Evolutionary conservation across 2,797 vertebrate genomes (phyloP).

Genomic region (Thunnus albacares): DNA sequence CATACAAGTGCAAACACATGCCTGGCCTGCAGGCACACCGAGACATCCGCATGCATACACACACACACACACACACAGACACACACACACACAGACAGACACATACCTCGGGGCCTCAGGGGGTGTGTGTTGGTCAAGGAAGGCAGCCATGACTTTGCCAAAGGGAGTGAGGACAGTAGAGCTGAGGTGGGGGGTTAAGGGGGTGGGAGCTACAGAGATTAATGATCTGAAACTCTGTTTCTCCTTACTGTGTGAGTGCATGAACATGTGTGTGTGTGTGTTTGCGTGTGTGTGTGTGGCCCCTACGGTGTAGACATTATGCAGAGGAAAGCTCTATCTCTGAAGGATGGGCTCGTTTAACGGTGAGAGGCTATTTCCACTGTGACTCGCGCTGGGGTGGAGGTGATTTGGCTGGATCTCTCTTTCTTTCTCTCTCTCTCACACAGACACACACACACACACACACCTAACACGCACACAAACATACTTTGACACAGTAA

Average conservation of each 20-base stretch:
- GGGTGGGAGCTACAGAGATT: slow-evolving; percentile 70
- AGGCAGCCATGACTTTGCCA: slow-evolving; percentile 82
- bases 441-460: slow-evolving; percentile 23
- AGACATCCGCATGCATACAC: slow-evolving; percentile 7
- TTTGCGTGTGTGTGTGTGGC: slow-evolving; percentile 29
- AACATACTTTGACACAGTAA: slow-evolving; percentile 37
- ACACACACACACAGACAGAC: slow-evolving; percentile 49
- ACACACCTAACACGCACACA: slow-evolving; percentile 27
- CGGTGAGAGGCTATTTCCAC: slow-evolving; percentile 73
- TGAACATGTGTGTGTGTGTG: slow-evolving; percentile 11
- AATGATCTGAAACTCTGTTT: slow-evolving; percentile 78
- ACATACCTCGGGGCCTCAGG: slow-evolving; percentile 26
- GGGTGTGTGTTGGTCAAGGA: slow-evolving; percentile 69
- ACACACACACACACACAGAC: slow-evolving; percentile 41
- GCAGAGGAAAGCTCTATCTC: slow-evolving; percentile 63
- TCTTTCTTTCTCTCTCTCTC: slow-evolving; percentile 4
- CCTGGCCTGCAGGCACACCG: slow-evolving; percentile 15
- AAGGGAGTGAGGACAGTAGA: slow-evolving; percentile 68
- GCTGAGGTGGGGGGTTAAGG: slow-evolving; percentile 58
- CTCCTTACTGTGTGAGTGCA: slow-evolving; percentile 36
- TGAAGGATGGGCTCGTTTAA: slow-evolving; percentile 75
- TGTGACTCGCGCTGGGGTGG: slow-evolving; percentile 59
- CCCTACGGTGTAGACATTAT: slow-evolving; percentile 66
- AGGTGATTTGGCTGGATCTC: slow-evolving; percentile 55
- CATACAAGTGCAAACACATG: slow-evolving; percentile 33